phyloP scores from a whole-genome alignment of 2,888 invertebrate species.

The Strigamia crassipes region DNA sequence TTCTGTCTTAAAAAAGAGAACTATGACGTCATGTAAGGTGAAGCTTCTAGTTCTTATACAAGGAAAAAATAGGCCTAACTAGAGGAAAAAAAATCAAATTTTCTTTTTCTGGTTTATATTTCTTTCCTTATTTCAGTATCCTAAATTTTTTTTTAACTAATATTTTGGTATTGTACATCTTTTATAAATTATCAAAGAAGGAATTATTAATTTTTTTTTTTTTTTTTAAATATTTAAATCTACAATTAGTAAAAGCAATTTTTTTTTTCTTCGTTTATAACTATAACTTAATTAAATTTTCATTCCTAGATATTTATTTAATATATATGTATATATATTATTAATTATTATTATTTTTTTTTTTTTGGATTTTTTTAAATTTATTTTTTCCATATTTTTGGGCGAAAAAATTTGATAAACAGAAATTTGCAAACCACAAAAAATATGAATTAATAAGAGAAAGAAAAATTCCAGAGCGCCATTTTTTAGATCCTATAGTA shows the following conservation, averaged over 20 bases:
- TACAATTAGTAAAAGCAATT: slow-evolving; percentile 27
- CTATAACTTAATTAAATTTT: not conserved
- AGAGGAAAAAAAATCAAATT: slow-evolving; percentile 4
- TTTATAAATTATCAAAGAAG: slow-evolving; percentile 38
- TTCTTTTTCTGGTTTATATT: not conserved
- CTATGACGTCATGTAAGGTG: slow-evolving; percentile 42
- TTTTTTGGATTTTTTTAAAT: not conserved
- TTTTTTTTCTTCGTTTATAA: not conserved
- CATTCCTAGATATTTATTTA: too few relatives aligned
- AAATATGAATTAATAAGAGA: not conserved
- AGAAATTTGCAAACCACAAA: not conserved
- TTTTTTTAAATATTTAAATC: not conserved
- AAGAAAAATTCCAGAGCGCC: slow-evolving; percentile 31
- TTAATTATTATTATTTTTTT: not conserved
- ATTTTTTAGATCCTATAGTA: slow-evolving; percentile 11
- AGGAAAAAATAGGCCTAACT: slow-evolving; percentile 33
- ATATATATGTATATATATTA: not conserved
- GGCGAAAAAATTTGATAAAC: not conserved
- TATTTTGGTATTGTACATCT: not conserved
- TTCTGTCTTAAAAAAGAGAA: not conserved
- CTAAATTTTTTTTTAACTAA: not conserved
- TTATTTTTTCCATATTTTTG: not conserved
- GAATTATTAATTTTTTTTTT: slow-evolving; percentile 20
- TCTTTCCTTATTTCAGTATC: slow-evolving; percentile 2
- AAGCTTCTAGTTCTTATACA: slow-evolving; percentile 25